These are phyloP conservation scores for Leucoma salicis DNA, from an alignment of 2,888 invertebrate genomes.

Conservation along the genomic window DNA sequence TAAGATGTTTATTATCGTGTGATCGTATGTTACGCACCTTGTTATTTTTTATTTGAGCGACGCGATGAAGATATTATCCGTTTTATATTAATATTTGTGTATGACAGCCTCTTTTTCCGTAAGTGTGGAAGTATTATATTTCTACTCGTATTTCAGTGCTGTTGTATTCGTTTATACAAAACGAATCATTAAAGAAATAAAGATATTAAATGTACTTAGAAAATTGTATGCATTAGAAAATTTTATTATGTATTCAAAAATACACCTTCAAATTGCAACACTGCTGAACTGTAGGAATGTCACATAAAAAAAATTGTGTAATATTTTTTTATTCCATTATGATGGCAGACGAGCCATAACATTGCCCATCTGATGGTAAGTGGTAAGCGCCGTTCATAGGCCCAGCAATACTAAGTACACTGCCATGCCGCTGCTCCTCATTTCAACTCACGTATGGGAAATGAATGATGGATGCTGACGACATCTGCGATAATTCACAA, in stretches of 20 bases:
- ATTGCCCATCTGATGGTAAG: not conserved
- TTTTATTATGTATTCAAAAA: too few relatives aligned
- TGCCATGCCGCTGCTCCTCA: not conserved
- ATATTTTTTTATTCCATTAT: not conserved
- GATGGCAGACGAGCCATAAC: not conserved
- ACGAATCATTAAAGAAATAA: too few relatives aligned
- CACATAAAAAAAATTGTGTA: too few relatives aligned
- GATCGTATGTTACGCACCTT: constrained; percentile 31
- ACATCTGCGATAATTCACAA: too few relatives aligned
- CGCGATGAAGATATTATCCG: constrained; percentile 27
- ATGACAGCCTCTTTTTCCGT: constrained; percentile 17
- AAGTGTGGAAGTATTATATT: constrained; percentile 19
- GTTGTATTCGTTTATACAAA: too few relatives aligned
- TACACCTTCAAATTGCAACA: too few relatives aligned
- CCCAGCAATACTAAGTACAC: not conserved
- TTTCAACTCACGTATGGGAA: too few relatives aligned
- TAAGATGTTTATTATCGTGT: constrained; percentile 32
- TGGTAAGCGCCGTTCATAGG: too few relatives aligned
- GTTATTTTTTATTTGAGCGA: constrained; percentile 38
- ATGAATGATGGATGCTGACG: too few relatives aligned
- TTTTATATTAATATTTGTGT: constrained; percentile 26
- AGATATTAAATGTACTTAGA: too few relatives aligned
- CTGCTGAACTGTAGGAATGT: too few relatives aligned
- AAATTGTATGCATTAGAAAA: too few relatives aligned
- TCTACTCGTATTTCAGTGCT: constrained; percentile 15